Percentiles rank a stretch among this genome's conserved stretches.
Evolutionary conservation across 1,140 invertebrate genomes (phyloP).

Genomic region (Zophobas atratus): DNA sequence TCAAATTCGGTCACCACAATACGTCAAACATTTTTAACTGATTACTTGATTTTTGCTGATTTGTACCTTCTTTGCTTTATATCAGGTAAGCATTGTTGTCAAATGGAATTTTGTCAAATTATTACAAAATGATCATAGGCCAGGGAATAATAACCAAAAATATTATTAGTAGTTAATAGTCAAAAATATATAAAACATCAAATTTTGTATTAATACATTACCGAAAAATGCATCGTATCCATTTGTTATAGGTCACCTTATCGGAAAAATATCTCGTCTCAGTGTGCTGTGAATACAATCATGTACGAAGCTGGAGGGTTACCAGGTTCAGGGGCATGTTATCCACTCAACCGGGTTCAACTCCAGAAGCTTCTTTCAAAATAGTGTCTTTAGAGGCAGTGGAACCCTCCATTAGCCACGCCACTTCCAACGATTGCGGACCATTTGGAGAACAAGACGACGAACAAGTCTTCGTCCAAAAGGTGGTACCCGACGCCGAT

Average conservation of each 20-base stretch:
- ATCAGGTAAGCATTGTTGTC: too few species aligned
- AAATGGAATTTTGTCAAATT: too few species aligned
- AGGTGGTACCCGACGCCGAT: slow-evolving; percentile 96
- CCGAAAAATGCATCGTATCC: too few species aligned
- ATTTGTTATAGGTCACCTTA: slow-evolving; percentile 82
- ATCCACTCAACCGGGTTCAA: slow-evolving; percentile 97
- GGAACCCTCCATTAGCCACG: slow-evolving; percentile 83
- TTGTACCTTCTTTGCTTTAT: too few species aligned
- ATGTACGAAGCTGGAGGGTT: slow-evolving; percentile 97
- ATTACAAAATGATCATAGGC: too few species aligned
- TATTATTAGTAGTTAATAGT: too few species aligned
- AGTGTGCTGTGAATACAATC: slow-evolving; percentile 98
- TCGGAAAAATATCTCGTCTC: slow-evolving; percentile 98
- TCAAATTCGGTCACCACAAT: too few species aligned
- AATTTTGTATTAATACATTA: too few species aligned
- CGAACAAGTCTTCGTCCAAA: slow-evolving; percentile 98
- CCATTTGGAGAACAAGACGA: slow-evolving; percentile 98
- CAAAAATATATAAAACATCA: too few species aligned
- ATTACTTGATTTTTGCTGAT: too few species aligned
- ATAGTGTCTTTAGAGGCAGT: slow-evolving; percentile 92
- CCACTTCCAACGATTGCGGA: slow-evolving; percentile 87
- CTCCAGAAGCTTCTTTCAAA: slow-evolving; percentile 96
- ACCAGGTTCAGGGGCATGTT: slow-evolving; percentile 97
- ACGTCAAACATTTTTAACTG: too few species aligned
- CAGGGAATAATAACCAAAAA: too few species aligned